phyloP scores from a whole-genome alignment of 2,113 vertebrate species.

The Dasyornis broadbenti region DNA sequence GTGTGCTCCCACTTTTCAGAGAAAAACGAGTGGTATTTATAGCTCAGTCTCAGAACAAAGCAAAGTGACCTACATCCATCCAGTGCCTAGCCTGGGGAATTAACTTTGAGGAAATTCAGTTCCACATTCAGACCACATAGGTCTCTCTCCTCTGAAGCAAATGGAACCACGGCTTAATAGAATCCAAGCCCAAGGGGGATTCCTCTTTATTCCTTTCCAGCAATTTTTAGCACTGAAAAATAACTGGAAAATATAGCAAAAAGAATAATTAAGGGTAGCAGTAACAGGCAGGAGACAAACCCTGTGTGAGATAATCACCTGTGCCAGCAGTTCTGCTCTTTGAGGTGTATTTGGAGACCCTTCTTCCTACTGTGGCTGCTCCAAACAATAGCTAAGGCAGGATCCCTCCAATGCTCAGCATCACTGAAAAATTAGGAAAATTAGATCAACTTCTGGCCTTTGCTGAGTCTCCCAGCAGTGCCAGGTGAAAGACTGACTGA shows the following conservation, averaged over 20 bases:
- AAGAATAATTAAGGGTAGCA: not conserved
- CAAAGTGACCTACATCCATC: conserved; percentile 34
- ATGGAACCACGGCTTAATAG: not conserved
- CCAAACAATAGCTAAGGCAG: not conserved
- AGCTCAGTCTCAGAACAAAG: not conserved
- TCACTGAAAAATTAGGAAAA: not conserved
- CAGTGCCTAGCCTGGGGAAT: not conserved
- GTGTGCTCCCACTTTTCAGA: not conserved
- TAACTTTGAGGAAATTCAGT: not conserved
- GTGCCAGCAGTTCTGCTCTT: not conserved
- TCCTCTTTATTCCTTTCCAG: not conserved
- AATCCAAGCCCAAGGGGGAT: not conserved
- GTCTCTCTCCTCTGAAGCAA: not conserved
- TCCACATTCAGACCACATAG: not conserved
- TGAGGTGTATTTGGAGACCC: not conserved
- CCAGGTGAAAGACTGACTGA: not conserved
- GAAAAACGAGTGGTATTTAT: not conserved
- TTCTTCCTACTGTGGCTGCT: not conserved
- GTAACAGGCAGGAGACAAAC: not conserved
- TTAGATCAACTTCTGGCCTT: not conserved
- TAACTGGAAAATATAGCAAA: not conserved
- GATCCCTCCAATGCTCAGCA: not conserved
- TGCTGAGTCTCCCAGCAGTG: not conserved
- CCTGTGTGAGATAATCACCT: not conserved
- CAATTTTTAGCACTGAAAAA: not conserved